These are phyloP conservation scores for Sakesphorus luctuosus DNA, from an alignment of 2,113 vertebrate species.

Conservation along the genomic window DNA sequence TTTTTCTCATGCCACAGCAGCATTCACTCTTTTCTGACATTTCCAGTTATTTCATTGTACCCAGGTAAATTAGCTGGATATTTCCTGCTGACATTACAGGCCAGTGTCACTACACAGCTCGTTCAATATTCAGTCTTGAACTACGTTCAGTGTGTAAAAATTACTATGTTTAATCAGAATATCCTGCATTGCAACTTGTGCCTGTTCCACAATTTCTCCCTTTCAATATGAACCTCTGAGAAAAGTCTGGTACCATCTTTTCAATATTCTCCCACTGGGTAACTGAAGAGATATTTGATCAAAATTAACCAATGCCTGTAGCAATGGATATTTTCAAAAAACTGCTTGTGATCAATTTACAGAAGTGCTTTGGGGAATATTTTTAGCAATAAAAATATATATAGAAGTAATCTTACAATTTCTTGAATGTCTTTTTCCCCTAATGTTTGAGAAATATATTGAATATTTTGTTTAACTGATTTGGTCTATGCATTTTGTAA, in stretches of 20 bases:
- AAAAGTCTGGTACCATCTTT: background rate
- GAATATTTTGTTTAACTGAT: background rate
- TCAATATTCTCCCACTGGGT: background rate
- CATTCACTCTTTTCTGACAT: background rate
- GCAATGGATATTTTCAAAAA: background rate
- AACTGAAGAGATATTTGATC: background rate
- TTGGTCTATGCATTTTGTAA: background rate
- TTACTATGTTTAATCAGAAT: background rate
- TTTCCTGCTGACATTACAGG: background rate
- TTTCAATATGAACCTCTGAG: background rate
- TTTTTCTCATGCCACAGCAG: background rate
- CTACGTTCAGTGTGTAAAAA: background rate
- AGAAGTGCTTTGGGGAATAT: background rate
- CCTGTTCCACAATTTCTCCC: background rate
- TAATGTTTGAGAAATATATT: background rate
- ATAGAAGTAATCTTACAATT: background rate
- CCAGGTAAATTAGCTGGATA: background rate
- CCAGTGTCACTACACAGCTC: background rate
- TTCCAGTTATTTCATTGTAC: background rate
- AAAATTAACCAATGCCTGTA: background rate
- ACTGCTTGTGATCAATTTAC: background rate
- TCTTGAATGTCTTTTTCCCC: background rate
- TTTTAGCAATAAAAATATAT: slow-evolving; percentile 29
- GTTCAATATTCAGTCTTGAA: background rate
- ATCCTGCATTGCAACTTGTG: background rate